phyloP scores from a whole-genome alignment of 1,140 invertebrate genomes.

The Phenacoccus solenopsis region DNA sequence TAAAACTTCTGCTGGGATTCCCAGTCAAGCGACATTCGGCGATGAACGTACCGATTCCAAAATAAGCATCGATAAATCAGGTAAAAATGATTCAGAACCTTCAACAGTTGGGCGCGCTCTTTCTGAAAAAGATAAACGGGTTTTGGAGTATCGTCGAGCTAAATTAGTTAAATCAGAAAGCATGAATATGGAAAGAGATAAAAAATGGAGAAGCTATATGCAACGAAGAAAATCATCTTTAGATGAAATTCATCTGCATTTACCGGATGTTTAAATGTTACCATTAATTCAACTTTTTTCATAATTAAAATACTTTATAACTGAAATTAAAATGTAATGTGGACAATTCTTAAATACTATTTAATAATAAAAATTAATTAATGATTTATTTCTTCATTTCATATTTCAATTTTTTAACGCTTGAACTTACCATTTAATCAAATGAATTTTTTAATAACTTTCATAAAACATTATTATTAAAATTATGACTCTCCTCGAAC shows the following conservation, averaged over 20 bases:
- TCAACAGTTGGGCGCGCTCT: no score
- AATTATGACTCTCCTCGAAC: conserved; percentile 1
- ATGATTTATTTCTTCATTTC: no score
- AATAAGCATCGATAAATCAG: not conserved
- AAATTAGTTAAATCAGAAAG: not conserved
- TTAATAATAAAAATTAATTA: no score
- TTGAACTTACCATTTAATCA: no score
- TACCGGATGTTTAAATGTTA: not conserved
- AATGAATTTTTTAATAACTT: no score
- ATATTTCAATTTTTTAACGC: no score
- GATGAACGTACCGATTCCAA: not conserved
- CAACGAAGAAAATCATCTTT: not conserved
- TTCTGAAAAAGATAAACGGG: not conserved
- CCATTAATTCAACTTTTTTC: not conserved
- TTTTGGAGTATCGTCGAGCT: not conserved
- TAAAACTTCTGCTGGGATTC: no score
- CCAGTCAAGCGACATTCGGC: not conserved
- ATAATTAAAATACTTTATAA: no score
- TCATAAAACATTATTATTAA: conserved; percentile 7
- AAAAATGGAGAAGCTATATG: not conserved
- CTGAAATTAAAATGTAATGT: no score
- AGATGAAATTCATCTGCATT: not conserved
- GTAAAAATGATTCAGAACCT: not conserved
- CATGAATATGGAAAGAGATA: not conserved
- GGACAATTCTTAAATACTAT: not conserved